These are phyloP conservation scores for Oryzias melastigma DNA, from an alignment of 2,113 vertebrate genomes.

Conservation along the genomic window DNA sequence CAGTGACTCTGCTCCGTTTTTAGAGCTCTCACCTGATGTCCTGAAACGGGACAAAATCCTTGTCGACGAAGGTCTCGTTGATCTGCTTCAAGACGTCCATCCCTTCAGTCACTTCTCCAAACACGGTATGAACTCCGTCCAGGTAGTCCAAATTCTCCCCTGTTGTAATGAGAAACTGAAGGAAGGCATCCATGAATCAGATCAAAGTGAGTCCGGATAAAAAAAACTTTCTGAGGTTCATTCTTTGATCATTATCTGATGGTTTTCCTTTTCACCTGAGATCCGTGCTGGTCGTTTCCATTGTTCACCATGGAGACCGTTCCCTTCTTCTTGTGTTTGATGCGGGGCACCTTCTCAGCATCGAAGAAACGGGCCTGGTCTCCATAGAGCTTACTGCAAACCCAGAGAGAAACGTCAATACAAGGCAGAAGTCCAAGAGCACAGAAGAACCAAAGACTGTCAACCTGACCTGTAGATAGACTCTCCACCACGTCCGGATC, in stretches of 20 bases:
- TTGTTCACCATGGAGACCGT: conserved; percentile 98
- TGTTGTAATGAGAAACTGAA: conserved; percentile 93
- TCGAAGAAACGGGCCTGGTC: conserved; percentile 96
- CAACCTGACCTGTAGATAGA: conserved; percentile 88
- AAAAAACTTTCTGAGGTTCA: too few relatives aligned
- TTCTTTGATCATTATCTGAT: too few relatives aligned
- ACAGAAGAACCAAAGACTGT: background rate
- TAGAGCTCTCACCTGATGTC: conserved; percentile 85
- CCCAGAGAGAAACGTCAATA: background rate
- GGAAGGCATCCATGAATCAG: conserved; percentile 4
- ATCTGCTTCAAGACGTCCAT: conserved; percentile 91
- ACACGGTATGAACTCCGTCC: conserved; percentile 93
- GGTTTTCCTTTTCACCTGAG: conserved; percentile 81
- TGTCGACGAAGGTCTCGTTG: conserved; percentile 94
- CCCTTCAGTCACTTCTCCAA: conserved; percentile 96
- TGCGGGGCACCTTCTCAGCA: conserved; percentile 88
- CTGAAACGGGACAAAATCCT: conserved; percentile 93
- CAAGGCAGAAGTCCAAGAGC: background rate
- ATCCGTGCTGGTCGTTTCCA: conserved; percentile 90
- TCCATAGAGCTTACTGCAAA: conserved; percentile 90
- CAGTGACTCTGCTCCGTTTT: background rate
- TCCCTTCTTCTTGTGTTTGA: conserved; percentile 95
- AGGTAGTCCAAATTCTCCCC: conserved; percentile 94
- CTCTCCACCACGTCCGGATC: conserved; percentile 92
- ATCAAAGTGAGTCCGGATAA: too few relatives aligned